Conservation (phyloP, 2,888 invertebrate species). For the Tetramorium bicarinatum region DNA sequence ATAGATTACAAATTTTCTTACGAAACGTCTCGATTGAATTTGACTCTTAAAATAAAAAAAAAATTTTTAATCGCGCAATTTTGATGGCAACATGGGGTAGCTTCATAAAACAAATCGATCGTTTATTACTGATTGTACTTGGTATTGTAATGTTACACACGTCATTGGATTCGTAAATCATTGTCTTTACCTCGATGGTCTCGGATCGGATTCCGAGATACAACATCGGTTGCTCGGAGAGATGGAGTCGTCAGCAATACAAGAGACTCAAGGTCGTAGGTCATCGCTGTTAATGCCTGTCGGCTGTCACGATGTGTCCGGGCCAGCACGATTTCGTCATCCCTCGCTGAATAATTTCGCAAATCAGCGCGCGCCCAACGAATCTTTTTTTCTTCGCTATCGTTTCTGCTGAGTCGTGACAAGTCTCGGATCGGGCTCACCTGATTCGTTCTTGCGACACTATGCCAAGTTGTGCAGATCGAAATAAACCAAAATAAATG, state of each 20-base stretch:
- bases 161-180: not conserved
- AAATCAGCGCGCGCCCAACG: constrained; percentile 50
- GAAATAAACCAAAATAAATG: constrained; percentile 22
- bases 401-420: constrained; percentile 70
- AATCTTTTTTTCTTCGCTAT: constrained; percentile 45
- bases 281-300: constrained; percentile 66
- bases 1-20: constrained; percentile 13
- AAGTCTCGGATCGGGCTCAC: constrained; percentile 56
- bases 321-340: constrained; percentile 70
- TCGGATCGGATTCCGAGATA: constrained; percentile 21
- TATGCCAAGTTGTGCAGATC: not conserved
- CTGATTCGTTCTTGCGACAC: constrained; percentile 62
- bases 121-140: not conserved
- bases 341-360: constrained; percentile 61
- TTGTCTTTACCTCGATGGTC: constrained; percentile 11
- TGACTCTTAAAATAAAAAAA: not conserved
- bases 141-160: not conserved
- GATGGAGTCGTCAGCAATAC: constrained; percentile 52
- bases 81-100: not conserved
- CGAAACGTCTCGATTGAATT: not conserved
- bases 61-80: not conserved
- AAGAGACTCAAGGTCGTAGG: constrained; percentile 63
- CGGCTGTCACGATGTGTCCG: constrained; percentile 67
- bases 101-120: not conserved
- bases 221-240: constrained; percentile 26